These are phyloP conservation scores for Eutolmus rufibarbis DNA, from an alignment of 2,888 invertebrate genomes.

Conservation along the genomic window DNA sequence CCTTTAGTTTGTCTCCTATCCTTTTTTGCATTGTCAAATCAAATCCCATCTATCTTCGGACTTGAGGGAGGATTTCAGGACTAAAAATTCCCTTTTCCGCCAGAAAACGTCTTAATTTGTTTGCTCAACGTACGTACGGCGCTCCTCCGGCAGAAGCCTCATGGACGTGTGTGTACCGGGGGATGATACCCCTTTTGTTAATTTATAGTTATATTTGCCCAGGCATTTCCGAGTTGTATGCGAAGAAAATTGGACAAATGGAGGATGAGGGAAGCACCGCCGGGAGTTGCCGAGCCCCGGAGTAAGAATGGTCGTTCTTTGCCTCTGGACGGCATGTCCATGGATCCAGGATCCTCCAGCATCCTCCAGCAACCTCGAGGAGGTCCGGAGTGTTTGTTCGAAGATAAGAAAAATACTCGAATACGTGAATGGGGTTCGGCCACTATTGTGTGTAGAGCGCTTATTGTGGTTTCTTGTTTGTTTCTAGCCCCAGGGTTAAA, in stretches of 20 bases:
- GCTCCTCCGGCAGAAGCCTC: not conserved
- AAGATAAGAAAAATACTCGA: slow-evolving; percentile 17
- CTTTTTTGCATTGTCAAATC: slow-evolving; percentile 29
- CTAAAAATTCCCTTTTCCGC: not conserved
- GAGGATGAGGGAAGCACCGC: not conserved
- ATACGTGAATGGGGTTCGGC: not conserved
- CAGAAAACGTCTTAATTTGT: slow-evolving; percentile 5
- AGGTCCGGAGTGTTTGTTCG: not conserved
- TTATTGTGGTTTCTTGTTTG: slow-evolving; percentile 24
- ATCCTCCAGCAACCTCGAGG: not conserved
- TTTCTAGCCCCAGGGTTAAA: slow-evolving; percentile 10
- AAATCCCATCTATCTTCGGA: slow-evolving; percentile 12
- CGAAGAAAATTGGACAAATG: slow-evolving; percentile 12
- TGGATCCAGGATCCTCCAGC: not conserved
- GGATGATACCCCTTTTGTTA: not conserved
- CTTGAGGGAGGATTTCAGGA: not conserved
- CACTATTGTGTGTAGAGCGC: not conserved
- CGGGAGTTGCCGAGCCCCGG: not conserved
- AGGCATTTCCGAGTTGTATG: slow-evolving; percentile 18
- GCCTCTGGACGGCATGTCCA: not conserved
- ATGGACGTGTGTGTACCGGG: not conserved
- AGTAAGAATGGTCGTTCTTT: not conserved
- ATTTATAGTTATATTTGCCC: slow-evolving; percentile 34
- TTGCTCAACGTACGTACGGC: not conserved
- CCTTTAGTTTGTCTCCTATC: not conserved